Evolutionary conservation across 1,140 invertebrate species (phyloP).

Genomic region (Drosophila bifasciata): DNA sequence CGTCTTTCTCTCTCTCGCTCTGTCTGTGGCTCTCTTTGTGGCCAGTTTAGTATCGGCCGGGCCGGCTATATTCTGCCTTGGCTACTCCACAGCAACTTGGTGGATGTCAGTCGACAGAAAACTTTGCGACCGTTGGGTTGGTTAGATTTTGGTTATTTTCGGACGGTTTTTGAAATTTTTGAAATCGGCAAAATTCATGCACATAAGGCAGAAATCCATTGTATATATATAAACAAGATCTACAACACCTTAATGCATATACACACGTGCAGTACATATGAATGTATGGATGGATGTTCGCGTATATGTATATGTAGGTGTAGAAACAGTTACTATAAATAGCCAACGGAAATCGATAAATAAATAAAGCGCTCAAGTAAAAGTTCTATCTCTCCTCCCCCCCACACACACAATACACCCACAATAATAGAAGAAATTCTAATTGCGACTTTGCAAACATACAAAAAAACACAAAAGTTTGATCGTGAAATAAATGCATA

Average conservation of each 20-base stretch:
- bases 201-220: constrained; percentile 44
- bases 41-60: constrained; percentile 8
- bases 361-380: constrained; percentile 60
- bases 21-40: constrained; percentile 43
- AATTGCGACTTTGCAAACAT: constrained; percentile 62
- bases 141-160: constrained; percentile 35
- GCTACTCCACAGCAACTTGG: constrained; percentile 25
- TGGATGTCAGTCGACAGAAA: constrained; percentile 69
- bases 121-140: constrained; percentile 74
- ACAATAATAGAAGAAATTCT: constrained; percentile 19
- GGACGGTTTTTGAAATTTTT: constrained; percentile 35
- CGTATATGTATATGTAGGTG: no score
- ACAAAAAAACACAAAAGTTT: constrained; percentile 15
- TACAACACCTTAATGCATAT: constrained; percentile 45
- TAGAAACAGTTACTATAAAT: constrained; percentile 60
- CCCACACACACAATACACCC: constrained; percentile 2
- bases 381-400: constrained; percentile 34
- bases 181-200: constrained; percentile 35
- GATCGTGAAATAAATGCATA: constrained; percentile 20
- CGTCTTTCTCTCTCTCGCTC: constrained; percentile 24
- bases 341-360: constrained; percentile 69
- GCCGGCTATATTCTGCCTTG: no score
- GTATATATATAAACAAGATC: constrained; percentile 76
- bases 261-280: constrained; percentile 24
- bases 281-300: constrained; percentile 1